Conservation (phyloP, 1,140 invertebrate genomes). For the Temnothorax nylanderi region DNA sequence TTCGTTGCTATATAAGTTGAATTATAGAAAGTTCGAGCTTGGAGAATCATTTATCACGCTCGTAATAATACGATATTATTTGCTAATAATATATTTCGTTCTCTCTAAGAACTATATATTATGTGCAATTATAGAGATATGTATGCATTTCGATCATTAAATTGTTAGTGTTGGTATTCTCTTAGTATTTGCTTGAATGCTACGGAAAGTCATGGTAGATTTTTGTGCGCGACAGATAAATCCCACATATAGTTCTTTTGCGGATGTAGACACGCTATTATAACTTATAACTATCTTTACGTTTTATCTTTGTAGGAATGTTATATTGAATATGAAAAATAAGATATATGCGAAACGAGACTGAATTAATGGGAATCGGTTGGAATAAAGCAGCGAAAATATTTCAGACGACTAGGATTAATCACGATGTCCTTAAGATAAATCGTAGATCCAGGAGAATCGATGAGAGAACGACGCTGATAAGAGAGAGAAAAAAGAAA, state of each 20-base stretch:
- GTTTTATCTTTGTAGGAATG: neutral
- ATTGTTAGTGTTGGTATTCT: neutral
- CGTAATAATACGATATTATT: constrained; percentile 6
- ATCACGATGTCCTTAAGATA: constrained; percentile 24
- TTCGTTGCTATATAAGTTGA: neutral
- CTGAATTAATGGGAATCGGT: constrained; percentile 17
- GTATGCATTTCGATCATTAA: neutral
- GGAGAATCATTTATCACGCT: neutral
- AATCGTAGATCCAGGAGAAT: constrained; percentile 5
- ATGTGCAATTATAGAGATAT: neutral
- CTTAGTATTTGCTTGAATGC: neutral
- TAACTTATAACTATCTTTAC: neutral
- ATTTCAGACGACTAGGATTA: constrained; percentile 8
- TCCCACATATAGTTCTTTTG: neutral
- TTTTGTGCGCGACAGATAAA: constrained; percentile 6
- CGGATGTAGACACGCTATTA: neutral
- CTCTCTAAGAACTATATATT: neutral
- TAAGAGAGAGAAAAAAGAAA: neutral
- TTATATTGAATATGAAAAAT: neutral
- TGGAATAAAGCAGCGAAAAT: neutral
- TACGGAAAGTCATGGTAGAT: neutral
- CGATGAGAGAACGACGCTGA: constrained; percentile 1
- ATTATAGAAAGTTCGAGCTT: neutral
- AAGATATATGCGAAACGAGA: neutral
- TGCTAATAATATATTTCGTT: neutral